Percentiles rank a stretch among this genome's conserved stretches.
phyloP scores from a whole-genome alignment of 2,797 vertebrate genomes.

The Pitangus sulphuratus region DNA sequence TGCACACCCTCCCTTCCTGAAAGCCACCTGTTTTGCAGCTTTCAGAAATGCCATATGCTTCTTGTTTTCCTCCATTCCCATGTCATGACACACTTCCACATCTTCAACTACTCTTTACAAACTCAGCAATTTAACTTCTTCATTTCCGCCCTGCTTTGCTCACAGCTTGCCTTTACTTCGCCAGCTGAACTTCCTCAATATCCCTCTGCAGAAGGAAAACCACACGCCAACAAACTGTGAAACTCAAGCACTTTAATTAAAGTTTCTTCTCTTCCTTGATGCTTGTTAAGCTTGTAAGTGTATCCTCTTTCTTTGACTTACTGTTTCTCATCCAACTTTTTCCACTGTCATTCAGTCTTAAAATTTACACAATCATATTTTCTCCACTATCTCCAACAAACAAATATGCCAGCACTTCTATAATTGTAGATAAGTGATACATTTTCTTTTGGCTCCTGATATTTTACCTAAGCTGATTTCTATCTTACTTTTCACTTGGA shows the following conservation, averaged over 20 bases:
- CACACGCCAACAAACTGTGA: neutral
- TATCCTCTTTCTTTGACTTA: neutral
- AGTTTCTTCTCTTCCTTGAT: neutral
- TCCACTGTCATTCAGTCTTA: neutral
- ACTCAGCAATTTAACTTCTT: slow-evolving; percentile 38
- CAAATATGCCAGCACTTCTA: neutral
- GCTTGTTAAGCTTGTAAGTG: neutral
- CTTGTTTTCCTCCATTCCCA: slow-evolving; percentile 55
- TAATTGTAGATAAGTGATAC: neutral
- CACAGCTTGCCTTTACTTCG: neutral
- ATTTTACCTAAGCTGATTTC: neutral
- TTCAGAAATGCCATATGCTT: neutral
- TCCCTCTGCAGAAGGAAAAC: neutral
- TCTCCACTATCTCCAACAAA: neutral
- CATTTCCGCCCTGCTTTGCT: slow-evolving; percentile 5
- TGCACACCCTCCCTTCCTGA: slow-evolving; percentile 33
- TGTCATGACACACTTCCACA: slow-evolving; percentile 42
- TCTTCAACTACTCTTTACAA: neutral
- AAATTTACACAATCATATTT: neutral
- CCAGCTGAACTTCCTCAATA: slow-evolving; percentile 4
- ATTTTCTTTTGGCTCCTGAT: neutral
- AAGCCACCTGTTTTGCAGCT: slow-evolving; percentile 52
- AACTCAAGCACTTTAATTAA: neutral
- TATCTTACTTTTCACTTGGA: neutral
- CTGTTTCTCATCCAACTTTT: neutral